A percentile compares a stretch with the other conserved stretches of the same genome.
Evolutionary conservation across 2,888 invertebrate species (phyloP).

Genomic region (Macrostomum cliftonense): DNA sequence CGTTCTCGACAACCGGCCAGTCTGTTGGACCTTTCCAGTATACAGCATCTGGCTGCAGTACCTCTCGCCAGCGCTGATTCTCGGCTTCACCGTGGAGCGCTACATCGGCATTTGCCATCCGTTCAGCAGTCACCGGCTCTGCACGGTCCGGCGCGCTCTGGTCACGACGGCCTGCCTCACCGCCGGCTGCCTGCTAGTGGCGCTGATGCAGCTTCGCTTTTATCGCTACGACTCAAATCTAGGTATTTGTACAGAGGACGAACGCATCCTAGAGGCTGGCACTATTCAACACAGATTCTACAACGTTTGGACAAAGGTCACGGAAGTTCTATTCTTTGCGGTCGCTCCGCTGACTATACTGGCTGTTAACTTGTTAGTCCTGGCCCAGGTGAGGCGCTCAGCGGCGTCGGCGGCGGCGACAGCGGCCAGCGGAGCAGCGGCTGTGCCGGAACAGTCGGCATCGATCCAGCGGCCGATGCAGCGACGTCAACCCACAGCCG

Average conservation of each 20-base stretch:
- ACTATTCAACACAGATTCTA: slow-evolving; percentile 22
- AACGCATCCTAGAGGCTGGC: slow-evolving; percentile 13
- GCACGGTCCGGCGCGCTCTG: slow-evolving; percentile 24
- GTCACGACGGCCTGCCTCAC: slow-evolving; percentile 18
- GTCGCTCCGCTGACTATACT: slow-evolving; percentile 26
- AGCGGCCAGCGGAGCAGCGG: slow-evolving; percentile 1
- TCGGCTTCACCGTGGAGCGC: slow-evolving; percentile 31
- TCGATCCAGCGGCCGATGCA: slow-evolving; percentile 1
- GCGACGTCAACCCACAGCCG: slow-evolving; percentile 19
- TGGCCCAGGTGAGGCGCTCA: slow-evolving; percentile 23
- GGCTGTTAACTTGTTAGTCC: slow-evolving; percentile 29
- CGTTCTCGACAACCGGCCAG: slow-evolving; percentile 19
- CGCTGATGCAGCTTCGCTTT: slow-evolving; percentile 25
- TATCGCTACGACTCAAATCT: slow-evolving; percentile 22
- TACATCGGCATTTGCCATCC: slow-evolving; percentile 30
- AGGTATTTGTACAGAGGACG: slow-evolving; percentile 18
- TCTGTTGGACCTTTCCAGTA: slow-evolving; percentile 29
- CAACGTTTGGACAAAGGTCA: slow-evolving; percentile 26
- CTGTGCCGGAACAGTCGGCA: not conserved
- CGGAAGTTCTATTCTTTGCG: slow-evolving; percentile 26
- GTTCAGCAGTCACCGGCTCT: slow-evolving; percentile 25
- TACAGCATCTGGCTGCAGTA: slow-evolving; percentile 28
- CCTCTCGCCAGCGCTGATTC: slow-evolving; percentile 26
- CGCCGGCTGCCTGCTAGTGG: slow-evolving; percentile 17
- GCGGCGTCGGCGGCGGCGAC: too few relatives aligned